Conservation (phyloP, 2,888 invertebrate genomes). For the Trilocha varians region DNA sequence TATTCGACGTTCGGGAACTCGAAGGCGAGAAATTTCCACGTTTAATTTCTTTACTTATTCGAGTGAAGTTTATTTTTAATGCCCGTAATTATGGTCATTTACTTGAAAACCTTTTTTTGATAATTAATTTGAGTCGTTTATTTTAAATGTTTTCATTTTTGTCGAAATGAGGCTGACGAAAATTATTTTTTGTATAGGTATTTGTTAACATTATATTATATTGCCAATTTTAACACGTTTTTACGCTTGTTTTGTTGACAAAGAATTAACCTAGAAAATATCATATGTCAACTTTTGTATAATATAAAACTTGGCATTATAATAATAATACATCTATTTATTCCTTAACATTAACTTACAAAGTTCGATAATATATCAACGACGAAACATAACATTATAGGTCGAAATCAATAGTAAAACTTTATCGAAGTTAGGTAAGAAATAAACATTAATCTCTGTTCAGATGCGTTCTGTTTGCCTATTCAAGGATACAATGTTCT, state of each 20-base stretch:
- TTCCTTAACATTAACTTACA: not conserved
- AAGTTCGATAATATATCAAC: not conserved
- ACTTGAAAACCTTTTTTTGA: not conserved
- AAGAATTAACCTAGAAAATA: too few species aligned
- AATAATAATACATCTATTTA: too few species aligned
- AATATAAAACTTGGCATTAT: too few species aligned
- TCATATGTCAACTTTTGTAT: too few species aligned
- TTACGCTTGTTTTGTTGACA: too few species aligned
- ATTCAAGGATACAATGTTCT: too few species aligned
- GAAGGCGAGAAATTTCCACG: not conserved
- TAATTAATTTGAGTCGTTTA: not conserved
- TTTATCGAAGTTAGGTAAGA: not conserved
- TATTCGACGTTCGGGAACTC: not conserved
- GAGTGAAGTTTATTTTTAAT: not conserved
- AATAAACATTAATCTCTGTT: constrained; percentile 29
- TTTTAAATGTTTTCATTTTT: not conserved
- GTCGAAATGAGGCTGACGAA: too few species aligned
- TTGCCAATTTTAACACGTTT: too few species aligned
- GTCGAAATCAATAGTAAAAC: not conserved
- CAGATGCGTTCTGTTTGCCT: constrained; percentile 39
- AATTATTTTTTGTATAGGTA: too few species aligned
- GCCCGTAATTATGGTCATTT: not conserved
- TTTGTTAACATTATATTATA: too few species aligned
- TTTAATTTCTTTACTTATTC: not conserved
- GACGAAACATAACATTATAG: not conserved